These are phyloP conservation scores for Deilephila porcellus DNA, from an alignment of 2,888 invertebrate genomes.

Conservation along the genomic window DNA sequence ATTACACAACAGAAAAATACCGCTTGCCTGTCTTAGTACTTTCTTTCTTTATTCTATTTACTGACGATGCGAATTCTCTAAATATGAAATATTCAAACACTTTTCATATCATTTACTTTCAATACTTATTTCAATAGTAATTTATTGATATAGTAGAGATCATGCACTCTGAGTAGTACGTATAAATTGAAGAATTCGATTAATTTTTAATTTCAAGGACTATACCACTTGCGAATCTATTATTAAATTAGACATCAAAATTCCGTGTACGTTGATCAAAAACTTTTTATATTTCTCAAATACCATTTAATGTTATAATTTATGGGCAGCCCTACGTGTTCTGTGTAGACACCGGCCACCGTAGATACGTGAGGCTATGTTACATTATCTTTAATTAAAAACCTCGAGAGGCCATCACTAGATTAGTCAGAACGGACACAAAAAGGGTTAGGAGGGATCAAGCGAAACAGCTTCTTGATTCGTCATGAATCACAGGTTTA, in stretches of 20 bases:
- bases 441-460: conserved; percentile 79
- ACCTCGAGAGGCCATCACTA: conserved; percentile 73
- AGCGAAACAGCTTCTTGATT: conserved; percentile 80
- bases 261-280: background rate
- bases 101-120: too few relatives aligned
- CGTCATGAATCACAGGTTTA: conserved; percentile 81
- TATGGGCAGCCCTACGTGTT: conserved; percentile 2
- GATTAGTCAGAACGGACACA: conserved; percentile 79
- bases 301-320: background rate
- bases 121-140: too few relatives aligned
- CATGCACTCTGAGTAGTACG: too few relatives aligned
- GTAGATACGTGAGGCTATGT: conserved; percentile 78
- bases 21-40: too few relatives aligned
- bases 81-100: too few relatives aligned
- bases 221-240: background rate
- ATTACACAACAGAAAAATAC: too few relatives aligned
- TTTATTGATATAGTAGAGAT: too few relatives aligned
- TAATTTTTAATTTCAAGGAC: too few relatives aligned
- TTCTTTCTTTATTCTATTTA: too few relatives aligned
- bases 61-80: too few relatives aligned
- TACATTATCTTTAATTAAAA: conserved; percentile 83
- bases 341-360: conserved; percentile 17
- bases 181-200: too few relatives aligned
- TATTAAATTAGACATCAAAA: background rate
- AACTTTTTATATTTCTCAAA: background rate